Evolutionary conservation across 2,113 vertebrate genomes (phyloP), one percentile per base, ranked within the genome.

Genomic region (Pachyramphus minor): DNA sequence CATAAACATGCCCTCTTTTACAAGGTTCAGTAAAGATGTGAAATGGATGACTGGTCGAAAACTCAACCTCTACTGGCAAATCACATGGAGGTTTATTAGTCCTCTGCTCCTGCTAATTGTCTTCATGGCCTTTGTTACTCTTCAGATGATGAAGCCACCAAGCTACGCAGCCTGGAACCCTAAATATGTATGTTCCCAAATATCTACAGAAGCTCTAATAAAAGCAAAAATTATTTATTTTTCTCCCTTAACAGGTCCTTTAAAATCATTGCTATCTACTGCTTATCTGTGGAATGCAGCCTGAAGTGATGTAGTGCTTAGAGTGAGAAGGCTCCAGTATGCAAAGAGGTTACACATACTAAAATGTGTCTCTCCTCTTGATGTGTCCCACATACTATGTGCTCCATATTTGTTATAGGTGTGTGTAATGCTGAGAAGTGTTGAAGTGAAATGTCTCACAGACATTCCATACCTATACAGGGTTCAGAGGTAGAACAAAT

Each of bases 21-120:
- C 89, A 96, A 99, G 99, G 91, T 99, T 99, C 97, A 98, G 98
- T 50, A 97, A 98, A 0, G 98, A 99, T 39, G 96, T 99, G 53
- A 85, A 97, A 53, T 97, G 95, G 96, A 99, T 99, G 99, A 99
- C 98, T 0, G 99, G 99, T 41, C 96, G 89, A 59, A 96, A 89
- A 72, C 99, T 98, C 3, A 97, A 97, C 78, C 76, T 98, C 74
- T 99, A 98, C 96, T 99, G 99, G 99, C 97, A 95, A 64, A 89
- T 89, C 19, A 98, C 98, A 12, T 99, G 99, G 99, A 97, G 80
- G 94, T 81, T 98, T 12, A 96, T 99, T 92, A 99, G 99, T 71
- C 99, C 99, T 63, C 5, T 98, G 45, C 93, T 99, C 97, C 97
- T 99, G 68, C 47, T 98, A 42, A 83, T 84, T 23, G 97, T 99